Evolutionary conservation across 2,888 invertebrate species (phyloP), one percentile per base, ranked within the genome.

Genomic region (Phorcus lineatus): DNA sequence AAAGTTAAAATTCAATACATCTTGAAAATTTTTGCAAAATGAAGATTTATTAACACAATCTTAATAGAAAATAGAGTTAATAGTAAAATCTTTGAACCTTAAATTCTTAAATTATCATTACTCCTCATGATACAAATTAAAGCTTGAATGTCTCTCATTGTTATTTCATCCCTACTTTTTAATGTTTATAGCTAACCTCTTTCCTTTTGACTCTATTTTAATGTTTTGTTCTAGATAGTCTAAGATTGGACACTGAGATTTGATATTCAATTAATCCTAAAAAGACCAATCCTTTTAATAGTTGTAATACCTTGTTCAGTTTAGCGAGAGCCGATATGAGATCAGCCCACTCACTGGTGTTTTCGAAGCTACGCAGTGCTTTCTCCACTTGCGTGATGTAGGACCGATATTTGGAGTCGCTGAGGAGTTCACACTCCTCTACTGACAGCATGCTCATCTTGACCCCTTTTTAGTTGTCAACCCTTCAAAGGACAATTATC

Each of bases 331-430:
- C 97, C 79, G 97, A 96, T 90, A 98, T 98, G 77, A 98, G 94
- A 94, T 98, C 98, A 80, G 97, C 97, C 98, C 98, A 98, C 95
- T 98, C 97, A 88, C 96, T 96, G n/a, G 97, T 97, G 91, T 96
- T 96, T 91, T 98, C 98, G 94, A 98, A 98, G 93, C 96, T 96
- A 91, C 96, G 97, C 83, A 98, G 94, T 19, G 97, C 97, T 93
- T 97, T 97, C 92, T 98, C 97, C 78, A 98, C 84, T 82, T 92
- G 92, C 19, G 89, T 90, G 75, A 92, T 91, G 85, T 93, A 93
- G 0, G 95, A 95, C 87, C 96, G 95, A 93, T 96, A 97, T 93
- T 97, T 97, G 24, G 96, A 95, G 93, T 97, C 96, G 88, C 95
- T 95, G 94, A 96, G 95, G 62, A 96, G 94, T 91, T 96, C 96